Evolutionary conservation across 1,140 invertebrate species (phyloP).

Genomic region (Planococcus citri): DNA sequence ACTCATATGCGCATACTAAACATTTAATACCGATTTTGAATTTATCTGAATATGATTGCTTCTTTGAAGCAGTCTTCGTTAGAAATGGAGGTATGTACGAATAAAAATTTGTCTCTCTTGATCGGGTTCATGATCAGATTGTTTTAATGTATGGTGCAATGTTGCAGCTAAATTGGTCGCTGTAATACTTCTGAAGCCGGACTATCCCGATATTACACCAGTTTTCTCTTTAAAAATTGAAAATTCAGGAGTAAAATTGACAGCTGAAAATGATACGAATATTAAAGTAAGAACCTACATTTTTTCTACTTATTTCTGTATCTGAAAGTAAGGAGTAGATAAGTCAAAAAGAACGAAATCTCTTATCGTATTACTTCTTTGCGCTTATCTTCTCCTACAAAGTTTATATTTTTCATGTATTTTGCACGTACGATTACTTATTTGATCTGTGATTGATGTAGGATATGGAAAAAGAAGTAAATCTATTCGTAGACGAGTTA

Average conservation of each 20-base stretch:
- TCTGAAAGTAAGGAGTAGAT: too few species aligned
- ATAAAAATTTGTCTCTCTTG: too few species aligned
- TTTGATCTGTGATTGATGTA: conserved; percentile 31
- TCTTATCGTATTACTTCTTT: background rate
- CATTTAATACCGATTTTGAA: background rate
- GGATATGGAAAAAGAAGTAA: conserved; percentile 43
- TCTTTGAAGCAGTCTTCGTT: conserved; percentile 54
- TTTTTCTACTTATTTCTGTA: too few species aligned
- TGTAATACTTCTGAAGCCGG: conserved; percentile 59
- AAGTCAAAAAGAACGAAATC: too few species aligned
- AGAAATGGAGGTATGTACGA: conserved; percentile 39
- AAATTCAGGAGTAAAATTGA: conserved; percentile 36
- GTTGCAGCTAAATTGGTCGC: conserved; percentile 55
- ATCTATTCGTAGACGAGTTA: conserved; percentile 38
- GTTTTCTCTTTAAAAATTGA: conserved; percentile 51
- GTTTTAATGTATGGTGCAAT: background rate
- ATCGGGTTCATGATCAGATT: too few species aligned
- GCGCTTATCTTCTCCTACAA: too few species aligned
- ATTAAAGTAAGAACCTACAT: conserved; percentile 40
- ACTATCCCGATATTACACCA: conserved; percentile 66
- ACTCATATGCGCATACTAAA: conserved; percentile 38
- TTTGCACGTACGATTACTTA: too few species aligned
- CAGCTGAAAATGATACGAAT: conserved; percentile 35
- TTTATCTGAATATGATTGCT: conserved; percentile 41
- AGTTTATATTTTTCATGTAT: too few species aligned